phyloP scores from a whole-genome alignment of 2,888 invertebrate genomes.

The Lucinisca nassula region DNA sequence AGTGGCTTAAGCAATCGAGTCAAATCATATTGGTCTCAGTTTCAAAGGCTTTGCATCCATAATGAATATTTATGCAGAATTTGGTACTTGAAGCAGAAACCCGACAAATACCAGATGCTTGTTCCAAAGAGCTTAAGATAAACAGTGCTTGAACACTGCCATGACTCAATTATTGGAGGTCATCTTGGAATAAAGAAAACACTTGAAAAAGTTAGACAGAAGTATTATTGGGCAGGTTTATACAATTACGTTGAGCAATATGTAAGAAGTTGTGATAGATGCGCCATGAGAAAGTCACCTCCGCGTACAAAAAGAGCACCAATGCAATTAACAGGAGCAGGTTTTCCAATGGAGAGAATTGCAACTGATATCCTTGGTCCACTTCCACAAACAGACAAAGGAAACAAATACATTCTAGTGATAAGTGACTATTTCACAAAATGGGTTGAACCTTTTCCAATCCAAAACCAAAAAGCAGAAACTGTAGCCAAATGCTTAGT shows the following conservation, averaged over 20 bases:
- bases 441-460: not conserved
- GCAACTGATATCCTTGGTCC: not conserved
- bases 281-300: not conserved
- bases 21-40: not conserved
- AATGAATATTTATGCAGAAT: not conserved
- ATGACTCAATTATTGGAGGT: conserved; percentile 3
- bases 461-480: not conserved
- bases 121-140: not conserved
- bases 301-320: conserved; percentile 2
- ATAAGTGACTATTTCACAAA: conserved; percentile 1
- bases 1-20: not conserved
- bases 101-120: not conserved
- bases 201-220: not conserved
- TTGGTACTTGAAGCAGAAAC: not conserved
- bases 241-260: not conserved
- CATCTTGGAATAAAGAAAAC: not conserved
- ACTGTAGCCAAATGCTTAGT: not conserved
- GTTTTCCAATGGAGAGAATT: not conserved
- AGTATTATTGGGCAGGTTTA: not conserved
- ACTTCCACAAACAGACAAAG: not conserved
- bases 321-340: not conserved
- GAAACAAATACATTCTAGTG: not conserved
- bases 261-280: not conserved
- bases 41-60: not conserved
- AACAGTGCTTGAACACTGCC: not conserved